Percentiles rank a stretch among this genome's conserved stretches.
Evolutionary conservation across 1,140 invertebrate genomes (phyloP).

Genomic region (Eufriesea mexicana): DNA sequence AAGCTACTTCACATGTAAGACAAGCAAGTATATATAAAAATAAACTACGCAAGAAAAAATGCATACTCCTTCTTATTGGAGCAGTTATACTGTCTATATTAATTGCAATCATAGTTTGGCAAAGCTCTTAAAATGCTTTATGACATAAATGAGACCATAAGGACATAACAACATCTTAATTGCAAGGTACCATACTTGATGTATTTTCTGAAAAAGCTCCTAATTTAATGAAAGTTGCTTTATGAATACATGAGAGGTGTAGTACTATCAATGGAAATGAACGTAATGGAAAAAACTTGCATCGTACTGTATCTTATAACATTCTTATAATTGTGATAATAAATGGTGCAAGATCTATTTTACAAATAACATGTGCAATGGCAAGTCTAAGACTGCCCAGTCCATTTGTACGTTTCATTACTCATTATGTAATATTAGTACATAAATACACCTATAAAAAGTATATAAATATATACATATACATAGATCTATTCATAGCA

Average conservation of each 20-base stretch:
- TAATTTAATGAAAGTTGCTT: conserved; percentile 44
- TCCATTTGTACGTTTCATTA: conserved; percentile 70
- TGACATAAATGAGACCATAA: conserved; percentile 21
- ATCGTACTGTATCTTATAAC: conserved; percentile 43
- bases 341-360: conserved; percentile 58
- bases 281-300: conserved; percentile 33
- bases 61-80: conserved; percentile 87
- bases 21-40: conserved; percentile 93
- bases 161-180: conserved; percentile 29
- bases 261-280: conserved; percentile 29
- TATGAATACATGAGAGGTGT: conserved; percentile 16
- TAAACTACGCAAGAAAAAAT: conserved; percentile 93
- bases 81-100: conserved; percentile 87
- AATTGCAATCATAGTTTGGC: conserved; percentile 86
- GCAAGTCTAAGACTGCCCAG: conserved; percentile 54
- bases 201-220: conserved; percentile 23
- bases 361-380: conserved; percentile 51
- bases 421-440: conserved; percentile 53
- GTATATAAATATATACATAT: conserved; percentile 25
- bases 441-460: conserved; percentile 45
- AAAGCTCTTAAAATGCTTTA: conserved; percentile 67
- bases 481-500: conserved; percentile 32
- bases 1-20: conserved; percentile 90
- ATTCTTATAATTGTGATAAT: conserved; percentile 61
- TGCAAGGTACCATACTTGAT: conserved; percentile 24